A percentile compares a stretch with the other conserved stretches of the same genome.
Conservation (phyloP, 1,140 invertebrate species). For the Habropoda laboriosa region DNA sequence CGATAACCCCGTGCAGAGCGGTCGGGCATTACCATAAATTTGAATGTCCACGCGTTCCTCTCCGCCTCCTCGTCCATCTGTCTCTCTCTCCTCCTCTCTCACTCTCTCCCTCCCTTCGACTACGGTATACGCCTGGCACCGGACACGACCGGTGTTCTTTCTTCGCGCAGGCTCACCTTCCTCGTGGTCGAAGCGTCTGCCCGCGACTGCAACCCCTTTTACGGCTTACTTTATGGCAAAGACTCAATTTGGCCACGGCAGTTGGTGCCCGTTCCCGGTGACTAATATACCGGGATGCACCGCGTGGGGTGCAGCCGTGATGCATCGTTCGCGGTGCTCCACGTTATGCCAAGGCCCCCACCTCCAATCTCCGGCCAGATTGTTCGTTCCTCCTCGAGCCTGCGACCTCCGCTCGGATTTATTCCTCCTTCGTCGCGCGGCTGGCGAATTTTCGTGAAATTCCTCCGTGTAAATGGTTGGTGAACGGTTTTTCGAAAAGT, state of each 20-base stretch:
- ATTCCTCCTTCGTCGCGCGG: background rate
- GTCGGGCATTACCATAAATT: conserved; percentile 80
- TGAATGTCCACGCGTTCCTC: conserved; percentile 74
- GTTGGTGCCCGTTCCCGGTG: conserved; percentile 67
- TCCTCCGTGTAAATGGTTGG: background rate
- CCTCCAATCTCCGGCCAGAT: background rate
- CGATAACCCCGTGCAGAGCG: conserved; percentile 74
- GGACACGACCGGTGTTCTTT: background rate
- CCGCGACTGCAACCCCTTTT: conserved; percentile 63
- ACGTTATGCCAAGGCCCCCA: conserved; percentile 14
- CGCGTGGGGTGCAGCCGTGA: conserved; percentile 68
- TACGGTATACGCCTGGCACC: background rate
- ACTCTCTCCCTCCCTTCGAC: too few species aligned
- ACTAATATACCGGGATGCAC: conserved; percentile 73
- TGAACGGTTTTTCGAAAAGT: background rate
- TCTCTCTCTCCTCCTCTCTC: background rate
- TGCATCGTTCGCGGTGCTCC: conserved; percentile 68
- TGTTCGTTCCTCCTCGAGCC: background rate
- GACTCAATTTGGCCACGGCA: conserved; percentile 79
- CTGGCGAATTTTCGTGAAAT: background rate
- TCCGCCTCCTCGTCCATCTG: background rate
- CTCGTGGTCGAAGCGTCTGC: conserved; percentile 60
- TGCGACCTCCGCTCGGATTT: conserved; percentile 21
- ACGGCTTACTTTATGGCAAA: conserved; percentile 81
- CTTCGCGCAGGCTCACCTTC: conserved; percentile 45